Percentiles rank a stretch among this genome's conserved stretches.
Conservation (phyloP, 2,113 vertebrate genomes). For the Muntiacus reevesi region DNA sequence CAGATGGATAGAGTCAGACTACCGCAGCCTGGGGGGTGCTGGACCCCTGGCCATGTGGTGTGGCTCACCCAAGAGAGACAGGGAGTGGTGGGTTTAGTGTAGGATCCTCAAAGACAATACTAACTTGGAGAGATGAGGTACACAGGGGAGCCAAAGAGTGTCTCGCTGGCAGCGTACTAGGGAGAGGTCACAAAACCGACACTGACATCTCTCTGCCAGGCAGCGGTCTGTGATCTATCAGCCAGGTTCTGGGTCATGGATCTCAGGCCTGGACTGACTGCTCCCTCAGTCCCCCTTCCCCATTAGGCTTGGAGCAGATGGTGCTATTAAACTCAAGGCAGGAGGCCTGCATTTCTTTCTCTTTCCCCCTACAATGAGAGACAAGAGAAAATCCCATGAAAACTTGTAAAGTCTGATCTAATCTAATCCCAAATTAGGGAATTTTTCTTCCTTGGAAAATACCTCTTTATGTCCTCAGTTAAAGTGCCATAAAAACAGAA, state of each 20-base stretch:
- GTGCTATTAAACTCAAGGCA: neutral
- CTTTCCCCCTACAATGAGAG: neutral
- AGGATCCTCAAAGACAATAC: neutral
- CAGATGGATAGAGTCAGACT: neutral
- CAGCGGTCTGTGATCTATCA: neutral
- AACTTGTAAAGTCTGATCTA: neutral
- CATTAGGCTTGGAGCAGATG: neutral
- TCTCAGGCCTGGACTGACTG: neutral
- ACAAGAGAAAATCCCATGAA: neutral
- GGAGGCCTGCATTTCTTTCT: neutral
- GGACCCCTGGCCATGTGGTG: neutral
- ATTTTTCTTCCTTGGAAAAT: slow-evolving; percentile 7
- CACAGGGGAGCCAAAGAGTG: neutral
- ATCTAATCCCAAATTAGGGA: neutral
- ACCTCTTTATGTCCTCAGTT: neutral
- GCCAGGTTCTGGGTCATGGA: neutral
- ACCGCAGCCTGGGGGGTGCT: neutral
- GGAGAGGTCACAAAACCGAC: neutral
- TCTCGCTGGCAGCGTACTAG: neutral
- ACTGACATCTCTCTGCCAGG: neutral
- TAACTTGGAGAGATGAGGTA: neutral
- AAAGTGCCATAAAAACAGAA: neutral
- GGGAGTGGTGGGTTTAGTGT: neutral
- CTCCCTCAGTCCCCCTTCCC: neutral
- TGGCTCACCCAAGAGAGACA: neutral